Evolutionary conservation across 2,797 vertebrate species (phyloP).

Genomic region (Acipenser oxyrinchus): DNA sequence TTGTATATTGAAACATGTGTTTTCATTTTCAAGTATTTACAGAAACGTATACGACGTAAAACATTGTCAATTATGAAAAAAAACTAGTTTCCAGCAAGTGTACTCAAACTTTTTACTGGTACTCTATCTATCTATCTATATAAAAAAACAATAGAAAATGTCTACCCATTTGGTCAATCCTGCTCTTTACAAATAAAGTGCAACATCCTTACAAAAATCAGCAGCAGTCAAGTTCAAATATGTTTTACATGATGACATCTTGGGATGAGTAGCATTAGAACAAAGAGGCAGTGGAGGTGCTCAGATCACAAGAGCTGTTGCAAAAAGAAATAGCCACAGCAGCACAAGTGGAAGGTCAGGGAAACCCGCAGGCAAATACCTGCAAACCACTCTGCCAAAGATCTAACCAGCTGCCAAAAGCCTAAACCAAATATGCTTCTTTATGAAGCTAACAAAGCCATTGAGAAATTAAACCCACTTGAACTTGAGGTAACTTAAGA

Average conservation of each 20-base stretch:
- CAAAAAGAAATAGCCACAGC: not conserved
- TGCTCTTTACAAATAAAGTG: not conserved
- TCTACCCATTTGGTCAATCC: not conserved
- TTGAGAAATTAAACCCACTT: not conserved
- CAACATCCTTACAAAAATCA: slow-evolving; percentile 2
- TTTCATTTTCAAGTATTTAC: too few relatives aligned
- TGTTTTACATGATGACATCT: too few relatives aligned
- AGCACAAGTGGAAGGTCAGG: not conserved
- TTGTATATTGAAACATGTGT: too few relatives aligned
- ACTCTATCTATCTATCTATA: too few relatives aligned
- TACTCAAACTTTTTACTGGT: too few relatives aligned
- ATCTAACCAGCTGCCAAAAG: not conserved
- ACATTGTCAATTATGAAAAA: too few relatives aligned
- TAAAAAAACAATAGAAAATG: too few relatives aligned
- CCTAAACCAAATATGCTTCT: not conserved
- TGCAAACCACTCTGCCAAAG: not conserved
- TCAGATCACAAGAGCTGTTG: not conserved
- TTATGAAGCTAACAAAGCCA: not conserved
- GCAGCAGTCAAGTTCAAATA: not conserved
- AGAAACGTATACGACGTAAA: too few relatives aligned
- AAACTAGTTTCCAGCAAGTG: too few relatives aligned
- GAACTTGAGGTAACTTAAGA: not conserved
- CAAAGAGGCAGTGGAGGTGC: not conserved
- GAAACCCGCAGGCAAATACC: not conserved
- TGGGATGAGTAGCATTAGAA: not conserved